Percentiles rank a stretch among this genome's conserved stretches.
Conservation (phyloP, 1,140 invertebrate genomes). For the Drosophila ananassae region DNA sequence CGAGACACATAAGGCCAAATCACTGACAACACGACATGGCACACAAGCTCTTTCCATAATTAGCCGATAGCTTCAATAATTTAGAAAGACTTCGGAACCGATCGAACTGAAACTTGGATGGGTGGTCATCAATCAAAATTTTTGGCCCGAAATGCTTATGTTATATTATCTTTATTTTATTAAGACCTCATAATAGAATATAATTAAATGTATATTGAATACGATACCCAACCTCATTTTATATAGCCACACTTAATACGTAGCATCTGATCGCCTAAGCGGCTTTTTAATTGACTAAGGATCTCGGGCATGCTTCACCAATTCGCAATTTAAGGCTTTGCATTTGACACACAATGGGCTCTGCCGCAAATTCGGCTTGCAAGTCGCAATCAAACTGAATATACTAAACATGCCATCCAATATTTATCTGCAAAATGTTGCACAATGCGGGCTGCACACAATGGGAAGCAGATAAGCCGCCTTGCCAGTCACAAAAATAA, state of each 20-base stretch:
- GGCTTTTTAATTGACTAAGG: slow-evolving; percentile 38
- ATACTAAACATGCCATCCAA: slow-evolving; percentile 52
- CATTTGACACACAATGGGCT: slow-evolving; percentile 1
- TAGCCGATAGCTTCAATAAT: slow-evolving; percentile 74
- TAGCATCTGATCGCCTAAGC: slow-evolving; percentile 6
- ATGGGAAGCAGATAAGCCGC: slow-evolving; percentile 49
- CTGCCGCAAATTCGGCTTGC: slow-evolving; percentile 24
- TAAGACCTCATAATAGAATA: slow-evolving; percentile 38
- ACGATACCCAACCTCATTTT: slow-evolving; percentile 50
- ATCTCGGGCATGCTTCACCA: background rate
- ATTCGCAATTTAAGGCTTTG: no score
- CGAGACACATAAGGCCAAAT: slow-evolving; percentile 39
- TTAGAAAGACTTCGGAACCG: slow-evolving; percentile 29
- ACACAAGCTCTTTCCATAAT: slow-evolving; percentile 63
- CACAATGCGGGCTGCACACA: slow-evolving; percentile 57
- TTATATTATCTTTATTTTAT: slow-evolving; percentile 50
- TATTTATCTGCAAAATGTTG: slow-evolving; percentile 46
- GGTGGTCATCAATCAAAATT: slow-evolving; percentile 50
- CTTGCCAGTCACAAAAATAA: slow-evolving; percentile 62
- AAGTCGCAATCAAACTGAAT: slow-evolving; percentile 61
- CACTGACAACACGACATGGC: slow-evolving; percentile 16
- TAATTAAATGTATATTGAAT: slow-evolving; percentile 50
- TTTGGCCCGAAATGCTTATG: slow-evolving; percentile 30
- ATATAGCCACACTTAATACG: slow-evolving; percentile 47
- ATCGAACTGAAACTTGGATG: slow-evolving; percentile 7